Base-by-base conservation (phyloP, 2,888 invertebrate species). In the Sussaba pulchella region DNA sequence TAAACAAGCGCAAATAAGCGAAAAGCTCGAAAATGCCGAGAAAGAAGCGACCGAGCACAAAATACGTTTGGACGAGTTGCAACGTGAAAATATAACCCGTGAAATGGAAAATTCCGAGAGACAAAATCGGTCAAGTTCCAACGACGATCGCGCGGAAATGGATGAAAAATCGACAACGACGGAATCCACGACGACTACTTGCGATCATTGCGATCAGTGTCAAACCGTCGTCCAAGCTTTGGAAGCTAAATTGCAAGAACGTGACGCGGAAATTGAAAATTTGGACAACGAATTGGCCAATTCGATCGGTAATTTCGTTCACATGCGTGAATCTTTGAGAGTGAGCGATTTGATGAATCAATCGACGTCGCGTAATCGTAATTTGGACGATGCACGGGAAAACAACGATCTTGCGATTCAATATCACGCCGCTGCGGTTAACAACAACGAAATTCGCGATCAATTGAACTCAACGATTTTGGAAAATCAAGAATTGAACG, bases 171-270 rank as follows among this genome's bases (percentile, higher is more conserved):
- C 31, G 0, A 2, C 61, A 3, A 64, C 26, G 0, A 52, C 59
- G 3, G 82, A 83, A 2, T 82, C 82, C 1, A 52, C 59, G 3
- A 82, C 82, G 1, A 31, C 31, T 2, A 82, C 82, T 2, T 89
- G 88, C 36, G 88, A 87, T n/a, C 85, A 86, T 21, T 91, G 91
- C 41, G 88, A 89, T n/a, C 88, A 87, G 43, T 90, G 88, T 59
- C 87, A 88, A 2, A 87, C 85, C 0, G 63, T 88, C 31, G 86
- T 92, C 0, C 89, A 88, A 8, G 94, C 94, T 2, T 92, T 94
- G 67, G 94, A 95, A 81, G 95, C 95, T 1, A 96, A 96, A 92
- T 90, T 97, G 10, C 95, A 96, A 89, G 96, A 97, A 90, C 93
- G 96, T 80, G 95, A 96, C 88, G 93, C 95, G 61, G 95, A 95